Base-by-base conservation (phyloP, 2,888 invertebrate genomes). In the Chironomus riparius region DNA sequence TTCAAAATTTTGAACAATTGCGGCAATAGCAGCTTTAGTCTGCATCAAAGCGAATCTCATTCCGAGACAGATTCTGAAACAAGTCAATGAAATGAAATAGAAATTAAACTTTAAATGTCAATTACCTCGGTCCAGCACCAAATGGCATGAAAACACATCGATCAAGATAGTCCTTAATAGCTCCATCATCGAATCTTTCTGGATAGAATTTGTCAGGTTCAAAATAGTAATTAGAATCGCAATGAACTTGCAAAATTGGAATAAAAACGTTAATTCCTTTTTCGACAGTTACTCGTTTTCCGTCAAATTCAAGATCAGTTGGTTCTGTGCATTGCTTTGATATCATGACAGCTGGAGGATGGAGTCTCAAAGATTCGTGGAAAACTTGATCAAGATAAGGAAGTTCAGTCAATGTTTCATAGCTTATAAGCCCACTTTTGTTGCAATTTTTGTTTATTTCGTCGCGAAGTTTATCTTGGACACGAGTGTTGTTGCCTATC, bases 1-100 rank as follows among this genome's bases (percentile, higher is more conserved):
- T 75, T 80, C 79, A 77, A 81, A 83, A 69, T 82, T 81, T 6
- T 78, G 78, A 0, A 85, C 74, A n/a, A 84, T 79, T 48, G 80
- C 79, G 4, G 81, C 79, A 0, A 85, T 68, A 4, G 83, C 85
- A 0, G 83, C 76, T 80, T 85, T 85, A 0, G 83, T 79, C 78
- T 85, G 83, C 21, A 79, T 38, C 0, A 48, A 12, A 12, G 70
- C 70, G 13, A 70, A 70, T 48, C 47, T 70, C 48, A 70, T 48
- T 70, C 70, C 70, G 12, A 70, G 50, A 56, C 74, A 74, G 6
- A 47, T 21, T 48, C n/a, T 75, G 2, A 24, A 18, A n/a, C n/a
- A n/a, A n/a, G n/a, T n/a, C n/a, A n/a, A n/a, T n/a, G n/a, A n/a
- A n/a, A n/a, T n/a, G n/a, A n/a, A n/a, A n/a, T 18, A 18, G 18